Evolutionary conservation across 2,888 invertebrate species (phyloP).

Genomic region (Octodonta nipae): DNA sequence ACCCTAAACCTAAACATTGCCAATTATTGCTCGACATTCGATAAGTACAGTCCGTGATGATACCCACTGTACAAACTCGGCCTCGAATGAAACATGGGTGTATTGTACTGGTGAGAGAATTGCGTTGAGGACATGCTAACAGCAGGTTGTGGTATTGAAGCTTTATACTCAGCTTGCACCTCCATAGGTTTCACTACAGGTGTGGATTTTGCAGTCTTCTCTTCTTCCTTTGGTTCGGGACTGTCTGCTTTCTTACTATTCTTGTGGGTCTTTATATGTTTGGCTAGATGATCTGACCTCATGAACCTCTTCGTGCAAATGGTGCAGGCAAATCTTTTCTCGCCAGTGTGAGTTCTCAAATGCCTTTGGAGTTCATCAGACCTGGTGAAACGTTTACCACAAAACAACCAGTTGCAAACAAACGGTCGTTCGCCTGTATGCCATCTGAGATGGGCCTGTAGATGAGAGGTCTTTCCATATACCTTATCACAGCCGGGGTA

Average conservation of each 20-base stretch:
- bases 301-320: slow-evolving; percentile 84
- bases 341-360: slow-evolving; percentile 76
- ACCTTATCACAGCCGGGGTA: slow-evolving; percentile 76
- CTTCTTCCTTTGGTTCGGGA: background rate
- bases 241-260: slow-evolving; percentile 30
- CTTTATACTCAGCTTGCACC: slow-evolving; percentile 5
- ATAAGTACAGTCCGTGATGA: slow-evolving; percentile 18
- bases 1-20: slow-evolving; percentile 2
- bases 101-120: slow-evolving; percentile 11
- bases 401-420: slow-evolving; percentile 76
- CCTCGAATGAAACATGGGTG: slow-evolving; percentile 12
- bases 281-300: slow-evolving; percentile 85
- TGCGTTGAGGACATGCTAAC: slow-evolving; percentile 7
- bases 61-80: slow-evolving; percentile 14
- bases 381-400: slow-evolving; percentile 81
- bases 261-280: slow-evolving; percentile 81
- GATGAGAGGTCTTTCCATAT: slow-evolving; percentile 86
- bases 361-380: slow-evolving; percentile 86
- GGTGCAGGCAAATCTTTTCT: slow-evolving; percentile 75
- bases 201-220: background rate
- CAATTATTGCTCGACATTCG: slow-evolving; percentile 17
- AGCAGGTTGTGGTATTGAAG: slow-evolving; percentile 6
- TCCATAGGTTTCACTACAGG: background rate
- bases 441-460: slow-evolving; percentile 53
- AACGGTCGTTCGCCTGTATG: slow-evolving; percentile 88